Evolutionary conservation across 1,140 invertebrate genomes (phyloP), one percentile per base, ranked within the genome.

Genomic region (Metopolophium dirhodum): DNA sequence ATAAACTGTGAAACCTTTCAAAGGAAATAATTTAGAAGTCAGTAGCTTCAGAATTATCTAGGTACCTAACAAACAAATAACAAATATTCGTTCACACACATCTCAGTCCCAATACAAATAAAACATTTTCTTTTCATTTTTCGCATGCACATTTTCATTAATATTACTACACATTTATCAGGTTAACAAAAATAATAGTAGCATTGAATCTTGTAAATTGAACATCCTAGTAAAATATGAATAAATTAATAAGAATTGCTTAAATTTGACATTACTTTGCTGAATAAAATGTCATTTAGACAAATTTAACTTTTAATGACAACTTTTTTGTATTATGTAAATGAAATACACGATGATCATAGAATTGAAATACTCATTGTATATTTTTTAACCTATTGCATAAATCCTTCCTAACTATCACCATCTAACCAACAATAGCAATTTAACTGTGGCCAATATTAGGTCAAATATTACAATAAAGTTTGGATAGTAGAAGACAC

Each of bases 1-100:
- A 92, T 92, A 92, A 92, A 92, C 23, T 23, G 91, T 85, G 91
- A 92, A 47, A 92, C 91, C 77, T 82, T 92, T 83, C 77, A 82
- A 85, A 51, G 91, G 85, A 92, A 83, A 83, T 77, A 91, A 92
- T 82, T 82, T 37, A 54, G 91, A 92, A 92, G n/a, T 92, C 37
- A 41, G 77, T 85, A 92, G 91, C 91, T 91, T 45, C 22, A 83
- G 77, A 85, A 49, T 92, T 85, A 92, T 91, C 47, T 91, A 41
- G 41, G 41, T 41, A 91, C 77, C 87, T 51, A 91, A 91, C 30
- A 77, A 91, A 77, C n/a, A 91, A 91, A 45, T 54, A 83, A 54
- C 49, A 83, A 51, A 82, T 82, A 83, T 54, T 85, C 45, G 45
- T 83, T 92, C 91, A 92, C 47, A 92, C 77, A 92, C 47, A 91